Evolutionary conservation across 2,888 invertebrate species (phyloP), one percentile per base, ranked within the genome.

Genomic region (Atrina japonica): DNA sequence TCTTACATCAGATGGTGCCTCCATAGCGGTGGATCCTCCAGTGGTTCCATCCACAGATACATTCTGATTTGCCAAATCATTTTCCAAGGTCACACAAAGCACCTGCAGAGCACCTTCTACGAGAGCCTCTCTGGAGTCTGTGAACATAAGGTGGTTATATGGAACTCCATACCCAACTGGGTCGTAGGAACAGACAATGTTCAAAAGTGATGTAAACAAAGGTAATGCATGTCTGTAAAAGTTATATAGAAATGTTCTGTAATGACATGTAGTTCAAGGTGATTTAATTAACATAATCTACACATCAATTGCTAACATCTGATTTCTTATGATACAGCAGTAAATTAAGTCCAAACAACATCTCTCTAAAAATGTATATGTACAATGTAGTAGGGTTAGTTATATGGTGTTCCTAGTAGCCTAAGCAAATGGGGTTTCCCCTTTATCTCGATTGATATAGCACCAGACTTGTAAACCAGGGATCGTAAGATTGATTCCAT

Each of bases 151-250:
- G 90, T 99, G 99, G 92, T 99, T 99, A 92, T 99, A 99, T 0
- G 99, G 99, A 58, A 93, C 85, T 1, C 99, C 99, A 77, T 97
- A 94, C 0, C 99, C 99, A n/a, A 98, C 97, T 0, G 99, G 99
- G 92, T 99, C 98, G 91, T 99, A 99, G 0, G 97, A 95, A 89
- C 97, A 98, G 9, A 99, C 97, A 0, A 97, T 95, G 92, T 99
- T 99, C 80, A 99, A 91, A 16, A 99, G 92, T 0, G 99, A 99
- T 0, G 99, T 99, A 91, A 99, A 99, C 91, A 99, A 93, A 0
- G 99, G 99, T 75, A 99, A 91, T 0, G 98, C 99, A 92, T 99
- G 99, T 0, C 94, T 92, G 81, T 18, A 81, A 73, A n/a, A n/a
- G n/a, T n/a, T 3, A 69, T 52, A 25, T 9, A 25, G 25, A n/a